Conservation (phyloP, 2,888 invertebrate species). For the Pandemis cinnamomeana region DNA sequence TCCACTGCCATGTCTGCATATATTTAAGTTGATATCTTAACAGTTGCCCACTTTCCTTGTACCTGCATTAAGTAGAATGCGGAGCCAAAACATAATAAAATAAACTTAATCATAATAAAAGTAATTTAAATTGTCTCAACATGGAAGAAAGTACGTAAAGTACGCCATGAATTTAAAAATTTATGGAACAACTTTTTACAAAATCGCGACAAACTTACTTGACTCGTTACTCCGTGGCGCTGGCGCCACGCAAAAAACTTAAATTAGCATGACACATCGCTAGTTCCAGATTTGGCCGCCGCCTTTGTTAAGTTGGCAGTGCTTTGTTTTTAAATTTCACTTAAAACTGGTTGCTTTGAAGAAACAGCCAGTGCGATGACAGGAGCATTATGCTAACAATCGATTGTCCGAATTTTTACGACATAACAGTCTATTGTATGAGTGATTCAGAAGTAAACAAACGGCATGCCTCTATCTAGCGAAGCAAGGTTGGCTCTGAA, state of each 20-base stretch:
- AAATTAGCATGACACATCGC: not conserved
- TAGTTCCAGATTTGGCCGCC: not conserved
- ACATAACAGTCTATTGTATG: constrained; percentile 39
- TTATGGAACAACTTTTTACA: not conserved
- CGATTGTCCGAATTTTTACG: constrained; percentile 37
- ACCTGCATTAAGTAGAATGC: not conserved
- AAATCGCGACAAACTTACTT: not conserved
- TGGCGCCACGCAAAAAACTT: not conserved
- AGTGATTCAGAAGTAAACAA: constrained; percentile 28
- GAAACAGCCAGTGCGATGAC: constrained; percentile 17
- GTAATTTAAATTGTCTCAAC: not conserved
- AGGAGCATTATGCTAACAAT: constrained; percentile 30
- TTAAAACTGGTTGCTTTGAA: not conserved
- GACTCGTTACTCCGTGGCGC: not conserved
- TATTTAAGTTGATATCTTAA: not conserved
- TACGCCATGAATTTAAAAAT: not conserved
- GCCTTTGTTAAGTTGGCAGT: not conserved
- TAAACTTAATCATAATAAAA: not conserved
- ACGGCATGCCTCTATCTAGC: not conserved
- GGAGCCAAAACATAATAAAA: not conserved
- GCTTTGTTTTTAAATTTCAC: constrained; percentile 3
- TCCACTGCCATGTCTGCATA: not conserved
- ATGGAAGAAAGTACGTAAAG: not conserved
- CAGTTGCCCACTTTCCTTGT: not conserved
- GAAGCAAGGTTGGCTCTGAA: not conserved